Conservation (phyloP, 2,888 invertebrate species). For the Clistopyga incitator region DNA sequence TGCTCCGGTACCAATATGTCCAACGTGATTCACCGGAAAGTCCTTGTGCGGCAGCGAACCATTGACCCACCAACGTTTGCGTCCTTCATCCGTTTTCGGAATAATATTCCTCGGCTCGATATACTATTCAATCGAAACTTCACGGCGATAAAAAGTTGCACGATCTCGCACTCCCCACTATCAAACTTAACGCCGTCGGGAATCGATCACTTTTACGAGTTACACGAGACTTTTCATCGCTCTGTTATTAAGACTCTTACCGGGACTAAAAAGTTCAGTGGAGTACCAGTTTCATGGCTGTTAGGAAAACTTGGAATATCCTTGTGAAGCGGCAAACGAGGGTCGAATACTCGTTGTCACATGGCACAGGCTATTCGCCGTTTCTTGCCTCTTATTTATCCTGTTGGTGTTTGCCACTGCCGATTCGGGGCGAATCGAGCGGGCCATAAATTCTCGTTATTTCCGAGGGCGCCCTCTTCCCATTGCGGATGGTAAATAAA, state of each 20-base stretch:
- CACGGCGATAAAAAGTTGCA: conserved; percentile 35
- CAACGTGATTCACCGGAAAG: neutral
- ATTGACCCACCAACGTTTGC: neutral
- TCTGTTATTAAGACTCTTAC: conserved; percentile 40
- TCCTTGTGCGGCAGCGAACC: neutral
- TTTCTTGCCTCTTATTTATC: conserved; percentile 44
- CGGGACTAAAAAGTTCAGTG: conserved; percentile 40
- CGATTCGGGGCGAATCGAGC: conserved; percentile 19
- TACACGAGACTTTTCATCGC: conserved; percentile 42
- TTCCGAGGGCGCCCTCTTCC: conserved; percentile 17
- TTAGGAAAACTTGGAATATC: conserved; percentile 50
- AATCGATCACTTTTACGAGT: conserved; percentile 53
- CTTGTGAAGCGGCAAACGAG: neutral
- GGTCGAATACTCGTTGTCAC: conserved; percentile 9
- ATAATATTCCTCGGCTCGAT: conserved; percentile 20
- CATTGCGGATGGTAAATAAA: conserved; percentile 53
- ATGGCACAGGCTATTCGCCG: neutral
- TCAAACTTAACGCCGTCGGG: neutral
- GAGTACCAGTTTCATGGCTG: conserved; percentile 51
- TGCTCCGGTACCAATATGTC: neutral
- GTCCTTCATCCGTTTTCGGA: neutral
- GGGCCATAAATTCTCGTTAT: conserved; percentile 61
- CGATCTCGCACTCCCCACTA: neutral
- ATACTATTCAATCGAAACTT: conserved; percentile 48
- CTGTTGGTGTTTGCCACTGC: conserved; percentile 27